A percentile compares a stretch with the other conserved stretches of the same genome.
Evolutionary conservation across 2,797 vertebrate species (phyloP).

Genomic region (Anableps anableps): DNA sequence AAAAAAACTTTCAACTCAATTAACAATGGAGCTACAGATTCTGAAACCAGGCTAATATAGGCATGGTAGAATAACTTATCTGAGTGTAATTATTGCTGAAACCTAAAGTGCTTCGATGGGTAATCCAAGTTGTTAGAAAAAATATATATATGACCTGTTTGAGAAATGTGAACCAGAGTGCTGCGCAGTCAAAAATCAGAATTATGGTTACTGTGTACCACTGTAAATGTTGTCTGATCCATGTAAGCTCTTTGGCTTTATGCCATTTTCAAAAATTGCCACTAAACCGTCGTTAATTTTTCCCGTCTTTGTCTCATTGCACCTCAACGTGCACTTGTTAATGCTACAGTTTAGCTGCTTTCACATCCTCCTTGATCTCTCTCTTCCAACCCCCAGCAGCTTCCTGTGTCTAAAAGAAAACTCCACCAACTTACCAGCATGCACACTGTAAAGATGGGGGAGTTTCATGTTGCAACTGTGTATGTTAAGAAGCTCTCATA

Average conservation of each 20-base stretch:
- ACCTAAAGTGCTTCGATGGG: not conserved
- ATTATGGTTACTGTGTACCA: not conserved
- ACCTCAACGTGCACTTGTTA: constrained; percentile 11
- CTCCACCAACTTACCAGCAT: constrained; percentile 40
- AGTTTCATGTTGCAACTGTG: not conserved
- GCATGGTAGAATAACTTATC: not conserved
- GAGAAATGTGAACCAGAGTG: not conserved
- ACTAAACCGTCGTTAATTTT: not conserved
- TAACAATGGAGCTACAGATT: no score
- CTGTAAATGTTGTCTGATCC: not conserved
- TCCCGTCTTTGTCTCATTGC: constrained; percentile 31
- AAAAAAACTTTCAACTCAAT: not conserved
- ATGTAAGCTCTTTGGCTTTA: not conserved
- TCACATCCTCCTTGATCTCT: constrained; percentile 78
- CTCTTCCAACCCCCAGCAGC: constrained; percentile 76
- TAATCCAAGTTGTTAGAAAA: not conserved
- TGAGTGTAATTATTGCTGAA: not conserved
- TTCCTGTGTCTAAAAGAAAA: constrained; percentile 78
- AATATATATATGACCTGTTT: not conserved
- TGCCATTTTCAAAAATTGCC: not conserved
- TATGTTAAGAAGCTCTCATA: not conserved
- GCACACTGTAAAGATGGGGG: not conserved
- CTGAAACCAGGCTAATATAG: not conserved
- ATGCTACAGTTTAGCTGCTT: constrained; percentile 57
- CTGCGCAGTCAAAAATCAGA: not conserved